These are phyloP conservation scores for Oasisia sp. DNA, from an alignment of 2,888 invertebrate species.

Conservation along the genomic window DNA sequence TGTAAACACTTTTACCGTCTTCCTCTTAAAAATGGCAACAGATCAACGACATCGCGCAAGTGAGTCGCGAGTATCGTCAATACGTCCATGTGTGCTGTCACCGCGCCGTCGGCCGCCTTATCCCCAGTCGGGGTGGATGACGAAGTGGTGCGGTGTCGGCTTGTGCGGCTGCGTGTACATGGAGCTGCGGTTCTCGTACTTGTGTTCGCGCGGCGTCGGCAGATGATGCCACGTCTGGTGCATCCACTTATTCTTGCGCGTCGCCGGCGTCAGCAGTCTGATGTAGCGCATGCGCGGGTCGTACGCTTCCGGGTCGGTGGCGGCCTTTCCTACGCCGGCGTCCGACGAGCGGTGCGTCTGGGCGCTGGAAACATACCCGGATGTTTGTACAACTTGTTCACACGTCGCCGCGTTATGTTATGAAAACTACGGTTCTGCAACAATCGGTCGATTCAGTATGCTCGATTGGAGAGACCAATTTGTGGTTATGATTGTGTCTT, in stretches of 20 bases:
- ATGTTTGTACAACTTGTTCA: not conserved
- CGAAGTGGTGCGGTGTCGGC: conserved; percentile 52
- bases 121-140: conserved; percentile 61
- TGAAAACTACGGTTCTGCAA: too few species aligned
- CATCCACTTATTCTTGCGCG: conserved; percentile 57
- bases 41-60: not conserved
- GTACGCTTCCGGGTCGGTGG: not conserved
- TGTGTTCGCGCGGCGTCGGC: conserved; percentile 51
- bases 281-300: conserved; percentile 38
- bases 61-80: not conserved
- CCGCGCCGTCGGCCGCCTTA: not conserved
- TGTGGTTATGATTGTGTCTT: too few species aligned
- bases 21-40: not conserved
- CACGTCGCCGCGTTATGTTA: too few species aligned
- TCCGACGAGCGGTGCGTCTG: not conserved
- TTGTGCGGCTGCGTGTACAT: conserved; percentile 53
- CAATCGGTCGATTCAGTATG: too few species aligned
- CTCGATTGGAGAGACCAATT: too few species aligned
- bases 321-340: not conserved
- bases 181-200: conserved; percentile 51
- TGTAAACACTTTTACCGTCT: not conserved
- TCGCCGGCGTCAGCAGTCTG: conserved; percentile 52
- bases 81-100: not conserved
- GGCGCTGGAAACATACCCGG: not conserved
- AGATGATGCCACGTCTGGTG: conserved; percentile 63